Base-by-base conservation (phyloP, 2,888 invertebrate genomes). In the Parthenolecanium corni region DNA sequence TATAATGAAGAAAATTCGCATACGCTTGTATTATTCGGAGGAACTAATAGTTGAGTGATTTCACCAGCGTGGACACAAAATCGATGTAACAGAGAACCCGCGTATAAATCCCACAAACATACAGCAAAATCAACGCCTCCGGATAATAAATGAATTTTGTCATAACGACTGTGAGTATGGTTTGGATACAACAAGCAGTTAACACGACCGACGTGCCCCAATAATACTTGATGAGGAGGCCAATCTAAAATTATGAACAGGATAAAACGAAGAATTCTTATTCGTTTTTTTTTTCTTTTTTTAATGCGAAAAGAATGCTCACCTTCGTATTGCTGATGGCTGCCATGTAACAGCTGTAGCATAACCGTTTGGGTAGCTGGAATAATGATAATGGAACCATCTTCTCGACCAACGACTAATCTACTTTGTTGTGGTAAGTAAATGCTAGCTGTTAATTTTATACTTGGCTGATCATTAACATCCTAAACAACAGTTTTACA, bases 1-100 rank as follows among this genome's bases (percentile, higher is more conserved):
- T 79, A n/a, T n/a, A n/a, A n/a, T n/a, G n/a, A n/a, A n/a, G n/a
- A n/a, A n/a, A n/a, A n/a, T n/a, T n/a, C n/a, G n/a, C n/a, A n/a
- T 74, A 87, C 85, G 73, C 86, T 89, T 71, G 89, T 89, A 67
- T 65, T 89, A 67, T 88, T 86, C 0, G 97, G 97, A 16, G 97
- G 96, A 4, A 97, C 92, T 58, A 95, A 77, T 2, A 98, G 78
- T 73, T 95, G 93, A 0, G 90, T 87, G 14, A 98, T 90, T 76
- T 96, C 95, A 0, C 97, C 98, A 1, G 96, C 97, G 74, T 98
- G 97, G 0, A 96, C 95, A 71, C 94, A 94, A 77, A 97, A 98
- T 3, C 94, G 82, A 73, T 97, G 93, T 62, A 98, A 76, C 42
- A 95, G 75, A 1, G 83, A 83, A 2, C 95, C 94, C 36, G 86